Conservation (phyloP, 2,888 invertebrate genomes). For the Nemapogon koenigi region DNA sequence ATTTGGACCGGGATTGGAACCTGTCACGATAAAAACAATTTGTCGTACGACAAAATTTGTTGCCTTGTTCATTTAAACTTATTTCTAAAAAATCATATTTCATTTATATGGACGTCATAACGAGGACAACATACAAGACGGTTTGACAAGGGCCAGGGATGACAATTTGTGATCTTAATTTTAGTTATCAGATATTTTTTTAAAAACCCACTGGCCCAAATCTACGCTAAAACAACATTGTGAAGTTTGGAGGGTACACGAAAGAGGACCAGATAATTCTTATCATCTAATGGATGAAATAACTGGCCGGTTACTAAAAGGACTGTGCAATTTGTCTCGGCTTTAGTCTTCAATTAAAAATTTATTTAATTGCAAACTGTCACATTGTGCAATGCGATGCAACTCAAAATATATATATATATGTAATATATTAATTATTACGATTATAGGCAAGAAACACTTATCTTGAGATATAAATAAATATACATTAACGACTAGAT, state of each 20-base stretch:
- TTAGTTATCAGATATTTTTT: background rate
- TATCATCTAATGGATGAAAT: conserved; percentile 54
- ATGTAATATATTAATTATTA: background rate
- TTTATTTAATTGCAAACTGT: background rate
- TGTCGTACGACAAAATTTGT: no score
- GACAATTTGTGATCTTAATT: background rate
- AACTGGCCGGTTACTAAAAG: conserved; percentile 47
- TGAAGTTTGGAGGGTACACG: conserved; percentile 48
- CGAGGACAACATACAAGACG: conserved; percentile 59
- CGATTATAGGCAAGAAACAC: background rate
- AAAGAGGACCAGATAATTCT: conserved; percentile 50
- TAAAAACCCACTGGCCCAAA: conserved; percentile 26
- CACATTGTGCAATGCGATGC: background rate
- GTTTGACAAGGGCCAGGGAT: conserved; percentile 38
- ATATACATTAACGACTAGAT: background rate
- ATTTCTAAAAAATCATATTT: no score
- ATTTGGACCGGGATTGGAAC: no score
- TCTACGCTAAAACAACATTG: conserved; percentile 49
- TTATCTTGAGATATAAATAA: background rate
- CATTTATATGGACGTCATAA: conserved; percentile 59
- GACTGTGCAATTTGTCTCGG: conserved; percentile 23
- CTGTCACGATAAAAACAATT: no score
- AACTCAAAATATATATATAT: background rate
- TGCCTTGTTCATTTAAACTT: no score
- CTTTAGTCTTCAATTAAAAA: background rate